Base-by-base conservation (phyloP, 2,888 invertebrate species). In the Ecdyonurus torrentis region DNA sequence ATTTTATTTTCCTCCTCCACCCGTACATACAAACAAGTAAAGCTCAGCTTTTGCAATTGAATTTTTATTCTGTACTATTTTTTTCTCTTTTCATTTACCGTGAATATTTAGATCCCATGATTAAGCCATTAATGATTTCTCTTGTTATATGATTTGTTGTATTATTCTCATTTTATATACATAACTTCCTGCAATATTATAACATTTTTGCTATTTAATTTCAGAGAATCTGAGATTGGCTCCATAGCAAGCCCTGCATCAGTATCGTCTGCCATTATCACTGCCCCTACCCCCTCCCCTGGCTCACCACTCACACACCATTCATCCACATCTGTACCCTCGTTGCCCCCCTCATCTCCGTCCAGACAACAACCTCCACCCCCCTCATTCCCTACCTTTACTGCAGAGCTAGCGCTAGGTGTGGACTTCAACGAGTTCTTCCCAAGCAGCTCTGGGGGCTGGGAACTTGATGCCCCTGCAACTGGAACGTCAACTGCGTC, bases 371-470 rank as follows among this genome's bases (percentile, higher is more conserved):
- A 61, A n/a, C 65, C 65, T 19, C 60, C 64, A 19, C 65, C 65
- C n/a, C 62, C 65, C 53, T 63, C 63, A 22, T 63, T 64, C 15
- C 55, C 63, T 24, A 64, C 62, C 19, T 65, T 60, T 60, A 62
- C 55, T n/a, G 5, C 55, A n/a, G 55, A 55, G n/a, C 55, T 55
- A 7, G 55, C 19, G 7, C n/a, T 37, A 10, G 37, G 22, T 22
- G 19, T 55, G 55, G 55, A 55, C 55, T 55, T 55, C 76, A 78
- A 76, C 72, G n/a, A n/a, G n/a, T 71, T 81, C 68, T 83, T 83
- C 74, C 77, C 82, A 64, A 84, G 84, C 74, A 81, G 82, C 70
- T 84, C 86, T 62, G 77, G 85, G 72, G 76, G 75, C 74, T 78
- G 61, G 80, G 73, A 76, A 70, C 72, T 61, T 25, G 66, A 63